These are phyloP conservation scores for Osmoderma eremita DNA, from an alignment of 2,888 invertebrate genomes.

Conservation along the genomic window DNA sequence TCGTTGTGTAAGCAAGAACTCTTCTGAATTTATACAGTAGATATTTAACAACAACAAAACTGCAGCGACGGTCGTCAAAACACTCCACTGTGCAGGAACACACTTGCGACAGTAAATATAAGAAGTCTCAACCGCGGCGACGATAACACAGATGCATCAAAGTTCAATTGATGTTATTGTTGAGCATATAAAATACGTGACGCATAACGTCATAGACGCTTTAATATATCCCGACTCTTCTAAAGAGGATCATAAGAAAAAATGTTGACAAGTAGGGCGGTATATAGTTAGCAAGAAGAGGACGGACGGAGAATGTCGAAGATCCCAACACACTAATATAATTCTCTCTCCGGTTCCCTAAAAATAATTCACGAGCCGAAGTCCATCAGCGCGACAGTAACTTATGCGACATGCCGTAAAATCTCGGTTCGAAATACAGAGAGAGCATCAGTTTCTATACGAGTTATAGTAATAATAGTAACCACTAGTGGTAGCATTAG, in stretches of 20 bases:
- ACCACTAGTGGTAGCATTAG: neutral
- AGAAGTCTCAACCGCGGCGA: neutral
- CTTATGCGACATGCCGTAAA: constrained; percentile 29
- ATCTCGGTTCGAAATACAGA: constrained; percentile 19
- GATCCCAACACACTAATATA: constrained; percentile 13
- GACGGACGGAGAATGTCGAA: constrained; percentile 20
- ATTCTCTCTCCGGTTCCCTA: constrained; percentile 25
- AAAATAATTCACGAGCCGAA: constrained; percentile 33
- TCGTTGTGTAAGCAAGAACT: constrained; percentile 10
- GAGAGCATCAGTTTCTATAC: neutral
- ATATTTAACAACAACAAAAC: constrained; percentile 13
- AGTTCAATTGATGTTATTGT: constrained; percentile 32
- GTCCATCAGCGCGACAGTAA: constrained; percentile 37
- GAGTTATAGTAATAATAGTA: neutral
- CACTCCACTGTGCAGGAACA: neutral
- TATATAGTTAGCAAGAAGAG: constrained; percentile 15
- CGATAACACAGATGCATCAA: constrained; percentile 7
- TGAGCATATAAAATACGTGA: constrained; percentile 27
- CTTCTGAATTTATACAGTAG: neutral
- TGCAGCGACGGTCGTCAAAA: constrained; percentile 16
- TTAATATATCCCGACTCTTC: constrained; percentile 10
- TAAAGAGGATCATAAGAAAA: neutral
- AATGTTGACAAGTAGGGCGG: neutral
- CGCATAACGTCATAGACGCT: constrained; percentile 13
- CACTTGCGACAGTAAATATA: neutral